Evolutionary conservation across 2,888 invertebrate species (phyloP), one percentile per base, ranked within the genome.

Genomic region (Oligia strigilis): DNA sequence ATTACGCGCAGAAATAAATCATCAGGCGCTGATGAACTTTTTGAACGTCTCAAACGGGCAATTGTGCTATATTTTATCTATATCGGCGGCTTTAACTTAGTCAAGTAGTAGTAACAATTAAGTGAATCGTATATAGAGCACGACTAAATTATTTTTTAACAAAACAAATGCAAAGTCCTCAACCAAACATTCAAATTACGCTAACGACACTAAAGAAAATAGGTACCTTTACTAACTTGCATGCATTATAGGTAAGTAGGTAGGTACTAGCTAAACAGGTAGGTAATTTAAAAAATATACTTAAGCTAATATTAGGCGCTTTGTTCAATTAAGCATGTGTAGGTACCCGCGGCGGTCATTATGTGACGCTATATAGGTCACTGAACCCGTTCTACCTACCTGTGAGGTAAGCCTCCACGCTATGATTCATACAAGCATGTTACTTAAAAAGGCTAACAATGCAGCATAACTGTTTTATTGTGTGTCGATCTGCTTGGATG

Each of bases 341-440:
- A 29, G 29, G 29, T 81, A 86, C 78, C 81, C 84, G 75, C 52
- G 78, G 79, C 70, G 78, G 84, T 88, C 82, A 85, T 87, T 83
- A 83, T 81, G 78, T 87, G 77, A 77, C 81, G 78, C 40, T 88
- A 85, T 79, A 83, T 89, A 88, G 88, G 88, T 89, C 90, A 86
- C 82, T 88, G 89, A 89, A 89, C 89, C 82, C 75, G 70, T 79
- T 81, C 75, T 82, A 86, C 82, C 80, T 80, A 89, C 86, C 65
- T 77, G 81, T 78, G 84, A 86, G 75, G 87, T 79, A 85, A 82
- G 82, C 84, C 85, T 82, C 77, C 76, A 79, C 66, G 79, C 52
- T 81, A 86, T 89, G 89, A 89, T 79, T 90, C 90, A 89, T 86
- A 82, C 80, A 81, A 79, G 71, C 76, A 81, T 75, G 82, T 87